Base-by-base conservation (phyloP, 1,140 invertebrate genomes). In the Hycleus phaleratus region DNA sequence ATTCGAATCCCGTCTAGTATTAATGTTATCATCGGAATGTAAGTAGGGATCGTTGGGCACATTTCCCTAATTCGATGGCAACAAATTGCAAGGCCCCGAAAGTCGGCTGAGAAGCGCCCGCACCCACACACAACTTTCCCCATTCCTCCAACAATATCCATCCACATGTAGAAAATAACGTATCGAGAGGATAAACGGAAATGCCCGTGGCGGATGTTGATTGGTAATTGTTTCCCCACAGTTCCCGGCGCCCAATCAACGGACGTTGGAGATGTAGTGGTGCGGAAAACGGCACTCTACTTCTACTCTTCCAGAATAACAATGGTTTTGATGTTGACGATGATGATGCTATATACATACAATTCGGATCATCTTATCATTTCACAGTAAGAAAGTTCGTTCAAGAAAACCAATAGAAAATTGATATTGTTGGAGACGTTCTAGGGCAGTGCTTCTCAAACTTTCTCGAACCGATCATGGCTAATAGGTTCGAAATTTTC, bases 181-280 rank as follows among this genome's bases (percentile, higher is more conserved):
- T 18, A 18, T 18, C 7, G 7, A 32, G 7, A 7, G 7, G 32
- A 32, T 32, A 54, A 45, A 52, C 54, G 51, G 40, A 61, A 51
- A 42, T 51, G 51, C 63, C 65, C 62, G 63, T 52, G 63, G 60
- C 61, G 55, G 61, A 58, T 57, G 65, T 66, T 72, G 70, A 72
- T 72, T 72, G 70, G 70, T 72, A 72, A 72, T 72, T 72, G 70
- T 65, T 62, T 65, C 68, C 67, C 64, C 59, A 61, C 65, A 64
- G 63, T 60, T 59, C 57, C 38, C 32, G 49, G 56, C 58, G 58
- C 56, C 70, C 68, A 68, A 69, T 68, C 68, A 68, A 63, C 61
- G 68, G 63, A 63, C 61, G 7, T 32, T 5, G 32, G 4, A 3
- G 64, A 67, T 55, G 61, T 62, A 65, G 66, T 71, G 62, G 65